These are phyloP conservation scores for Gnathonemus longibarbis DNA, from an alignment of 2,113 vertebrate species.

Conservation along the genomic window DNA sequence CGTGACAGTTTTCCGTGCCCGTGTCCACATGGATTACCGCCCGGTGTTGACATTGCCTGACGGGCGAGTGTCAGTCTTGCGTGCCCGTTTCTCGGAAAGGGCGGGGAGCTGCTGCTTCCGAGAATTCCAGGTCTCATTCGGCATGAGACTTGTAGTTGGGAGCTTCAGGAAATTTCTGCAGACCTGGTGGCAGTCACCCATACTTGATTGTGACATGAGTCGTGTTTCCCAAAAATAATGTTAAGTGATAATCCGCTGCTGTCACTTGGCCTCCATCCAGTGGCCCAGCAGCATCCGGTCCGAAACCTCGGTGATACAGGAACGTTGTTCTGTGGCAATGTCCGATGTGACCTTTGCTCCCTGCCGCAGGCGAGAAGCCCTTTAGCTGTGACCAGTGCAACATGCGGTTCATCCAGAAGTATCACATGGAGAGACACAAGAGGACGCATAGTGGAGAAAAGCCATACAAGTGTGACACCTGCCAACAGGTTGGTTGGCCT, in stretches of 20 bases:
- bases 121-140: background rate
- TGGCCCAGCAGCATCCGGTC: background rate
- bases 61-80: background rate
- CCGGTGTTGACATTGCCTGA: background rate
- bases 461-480: slow-evolving; percentile 98
- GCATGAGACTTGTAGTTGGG: background rate
- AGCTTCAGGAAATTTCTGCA: background rate
- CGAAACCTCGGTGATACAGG: background rate
- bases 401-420: slow-evolving; percentile 99
- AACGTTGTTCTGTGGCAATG: background rate
- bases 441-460: slow-evolving; percentile 98
- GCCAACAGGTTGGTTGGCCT: slow-evolving; percentile 73
- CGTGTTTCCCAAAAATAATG: background rate
- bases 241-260: background rate
- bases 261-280: background rate
- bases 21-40: background rate
- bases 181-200: background rate
- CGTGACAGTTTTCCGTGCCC: background rate
- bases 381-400: slow-evolving; percentile 97
- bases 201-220: background rate
- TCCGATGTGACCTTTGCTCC: background rate
- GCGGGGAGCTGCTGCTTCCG: background rate
- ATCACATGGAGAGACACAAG: slow-evolving; percentile 99
- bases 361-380: slow-evolving; percentile 81
- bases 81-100: background rate